Conservation (phyloP, 2,888 invertebrate genomes). For the Chloroclystis v-ata region DNA sequence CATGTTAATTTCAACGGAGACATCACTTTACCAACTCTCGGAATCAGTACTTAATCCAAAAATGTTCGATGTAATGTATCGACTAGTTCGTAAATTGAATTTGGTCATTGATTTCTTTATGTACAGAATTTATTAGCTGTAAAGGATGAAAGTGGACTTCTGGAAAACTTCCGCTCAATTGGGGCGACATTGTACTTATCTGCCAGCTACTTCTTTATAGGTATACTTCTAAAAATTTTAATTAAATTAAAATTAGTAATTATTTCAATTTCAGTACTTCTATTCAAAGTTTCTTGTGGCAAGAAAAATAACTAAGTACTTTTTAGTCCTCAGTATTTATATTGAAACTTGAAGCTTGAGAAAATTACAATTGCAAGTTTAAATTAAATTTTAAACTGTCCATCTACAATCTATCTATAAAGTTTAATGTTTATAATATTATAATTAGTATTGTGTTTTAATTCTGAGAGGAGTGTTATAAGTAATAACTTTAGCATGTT, state of each 20-base stretch:
- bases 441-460: no score
- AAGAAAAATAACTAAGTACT: neutral
- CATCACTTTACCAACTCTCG: no score
- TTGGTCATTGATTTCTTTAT: neutral
- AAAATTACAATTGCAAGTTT: neutral
- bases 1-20: no score
- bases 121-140: neutral
- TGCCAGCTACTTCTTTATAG: no score
- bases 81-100: neutral
- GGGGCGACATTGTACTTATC: no score
- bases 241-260: neutral
- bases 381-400: neutral
- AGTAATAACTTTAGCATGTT: no score
- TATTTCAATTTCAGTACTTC: neutral
- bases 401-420: neutral
- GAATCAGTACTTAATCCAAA: no score
- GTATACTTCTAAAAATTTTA: no score
- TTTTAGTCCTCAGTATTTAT: neutral
- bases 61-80: no score
- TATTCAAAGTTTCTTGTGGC: conserved; percentile 1
- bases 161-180: neutral
- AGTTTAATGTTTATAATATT: no score
- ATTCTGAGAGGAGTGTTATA: no score
- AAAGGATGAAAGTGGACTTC: neutral
- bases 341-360: neutral